Percentiles rank a stretch among this genome's conserved stretches.
These are phyloP conservation scores for Drosophila multiciliata DNA, from an alignment of 2,888 invertebrate genomes.

Conservation along the genomic window DNA sequence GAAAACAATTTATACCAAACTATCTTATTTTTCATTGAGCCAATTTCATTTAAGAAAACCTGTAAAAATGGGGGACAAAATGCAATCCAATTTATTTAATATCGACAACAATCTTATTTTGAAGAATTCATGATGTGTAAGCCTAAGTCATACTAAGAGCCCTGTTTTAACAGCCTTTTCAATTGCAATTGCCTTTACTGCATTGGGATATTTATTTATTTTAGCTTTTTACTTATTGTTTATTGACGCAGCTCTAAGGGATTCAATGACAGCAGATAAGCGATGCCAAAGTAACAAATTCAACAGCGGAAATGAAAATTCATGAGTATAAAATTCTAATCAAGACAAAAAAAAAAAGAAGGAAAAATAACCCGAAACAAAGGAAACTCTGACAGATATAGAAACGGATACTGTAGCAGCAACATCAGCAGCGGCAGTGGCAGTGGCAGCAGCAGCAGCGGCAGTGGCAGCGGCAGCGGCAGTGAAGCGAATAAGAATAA, in stretches of 20 bases:
- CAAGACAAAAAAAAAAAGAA: slow-evolving; percentile 46
- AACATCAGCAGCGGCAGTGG: slow-evolving; percentile 9
- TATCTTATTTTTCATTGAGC: background rate
- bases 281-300: slow-evolving; percentile 46
- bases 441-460: slow-evolving; percentile 14
- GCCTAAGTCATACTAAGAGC: background rate
- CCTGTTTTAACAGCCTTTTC: background rate
- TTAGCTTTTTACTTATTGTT: slow-evolving; percentile 29
- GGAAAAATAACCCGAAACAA: slow-evolving; percentile 44
- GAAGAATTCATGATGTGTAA: background rate
- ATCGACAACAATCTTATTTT: background rate
- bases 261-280: slow-evolving; percentile 47
- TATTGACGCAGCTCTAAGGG: slow-evolving; percentile 36
- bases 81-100: background rate
- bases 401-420: slow-evolving; percentile 16
- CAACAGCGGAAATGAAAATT: slow-evolving; percentile 72
- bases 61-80: background rate
- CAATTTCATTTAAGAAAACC: background rate
- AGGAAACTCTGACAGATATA: slow-evolving; percentile 39
- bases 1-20: too few species aligned
- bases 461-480: slow-evolving; percentile 4
- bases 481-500: slow-evolving; percentile 11
- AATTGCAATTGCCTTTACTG: slow-evolving; percentile 14
- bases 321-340: slow-evolving; percentile 74
- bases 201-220: slow-evolving; percentile 11